Conservation (phyloP, 2,797 vertebrate genomes). For the Cryptoblepharus egeriae region DNA sequence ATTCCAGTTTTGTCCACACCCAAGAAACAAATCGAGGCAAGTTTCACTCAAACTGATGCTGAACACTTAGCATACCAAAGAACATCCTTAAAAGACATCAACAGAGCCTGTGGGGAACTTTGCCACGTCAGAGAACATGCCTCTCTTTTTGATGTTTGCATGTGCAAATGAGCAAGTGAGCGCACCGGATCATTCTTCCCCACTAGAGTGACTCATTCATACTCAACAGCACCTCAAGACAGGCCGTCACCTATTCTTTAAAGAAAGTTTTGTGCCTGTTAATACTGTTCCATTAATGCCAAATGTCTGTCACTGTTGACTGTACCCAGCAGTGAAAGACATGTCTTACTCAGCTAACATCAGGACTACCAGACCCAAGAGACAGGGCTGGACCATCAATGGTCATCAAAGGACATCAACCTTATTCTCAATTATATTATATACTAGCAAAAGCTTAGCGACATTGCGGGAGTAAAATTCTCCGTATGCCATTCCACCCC, state of each 20-base stretch:
- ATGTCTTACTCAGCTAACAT: background rate
- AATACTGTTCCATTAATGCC: background rate
- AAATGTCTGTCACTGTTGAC: background rate
- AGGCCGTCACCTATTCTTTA: background rate
- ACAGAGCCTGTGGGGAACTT: conserved; percentile 8
- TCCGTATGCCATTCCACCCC: too few species aligned
- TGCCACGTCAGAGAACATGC: conserved; percentile 23
- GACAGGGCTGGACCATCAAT: background rate
- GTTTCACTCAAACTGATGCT: conserved; percentile 36
- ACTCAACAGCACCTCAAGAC: conserved; percentile 19
- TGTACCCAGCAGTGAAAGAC: background rate
- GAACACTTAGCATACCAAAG: conserved; percentile 42
- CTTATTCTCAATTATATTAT: too few species aligned
- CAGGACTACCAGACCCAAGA: too few species aligned
- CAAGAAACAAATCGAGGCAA: conserved; percentile 53
- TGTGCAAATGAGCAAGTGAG: background rate
- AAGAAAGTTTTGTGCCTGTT: background rate
- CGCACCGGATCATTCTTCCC: background rate
- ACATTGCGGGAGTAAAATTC: too few species aligned
- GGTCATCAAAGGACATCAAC: too few species aligned
- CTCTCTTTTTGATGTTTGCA: too few species aligned
- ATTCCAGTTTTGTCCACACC: conserved; percentile 49
- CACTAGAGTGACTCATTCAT: conserved; percentile 10
- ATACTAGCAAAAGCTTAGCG: too few species aligned
- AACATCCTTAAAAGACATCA: background rate